Evolutionary conservation across 2,113 vertebrate genomes (phyloP).

Genomic region (Lophotis ruficrista): DNA sequence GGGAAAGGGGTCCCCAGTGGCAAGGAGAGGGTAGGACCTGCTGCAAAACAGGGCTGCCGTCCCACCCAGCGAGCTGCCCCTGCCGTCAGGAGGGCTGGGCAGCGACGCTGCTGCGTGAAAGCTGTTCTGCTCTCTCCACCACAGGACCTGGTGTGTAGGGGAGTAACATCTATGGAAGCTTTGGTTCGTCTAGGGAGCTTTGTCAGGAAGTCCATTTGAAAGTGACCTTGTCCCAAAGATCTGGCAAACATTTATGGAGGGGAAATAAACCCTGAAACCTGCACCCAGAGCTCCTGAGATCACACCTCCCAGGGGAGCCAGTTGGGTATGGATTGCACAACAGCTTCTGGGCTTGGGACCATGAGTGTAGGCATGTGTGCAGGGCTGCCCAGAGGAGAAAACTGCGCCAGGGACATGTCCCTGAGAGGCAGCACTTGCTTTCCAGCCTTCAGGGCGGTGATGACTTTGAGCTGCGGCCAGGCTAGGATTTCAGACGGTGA

Average conservation of each 20-base stretch:
- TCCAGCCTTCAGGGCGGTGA: conserved; percentile 25
- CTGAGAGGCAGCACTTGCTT: neutral
- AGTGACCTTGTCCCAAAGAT: conserved; percentile 18
- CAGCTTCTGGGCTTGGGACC: neutral
- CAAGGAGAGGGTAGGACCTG: neutral
- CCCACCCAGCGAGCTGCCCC: neutral
- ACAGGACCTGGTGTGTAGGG: neutral
- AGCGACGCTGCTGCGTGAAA: neutral
- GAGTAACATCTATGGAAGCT: neutral
- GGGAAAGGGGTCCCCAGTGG: neutral
- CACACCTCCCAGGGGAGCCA: neutral
- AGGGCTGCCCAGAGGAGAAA: neutral
- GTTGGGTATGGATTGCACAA: neutral
- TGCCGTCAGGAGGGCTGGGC: neutral
- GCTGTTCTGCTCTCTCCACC: neutral
- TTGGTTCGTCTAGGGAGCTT: neutral
- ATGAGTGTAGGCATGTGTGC: neutral
- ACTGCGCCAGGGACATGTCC: neutral
- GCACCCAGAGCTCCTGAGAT: neutral
- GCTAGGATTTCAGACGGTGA: conserved; percentile 5
- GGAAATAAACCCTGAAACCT: conserved; percentile 15
- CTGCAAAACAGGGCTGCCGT: neutral
- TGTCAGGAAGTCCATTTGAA: conserved; percentile 1
- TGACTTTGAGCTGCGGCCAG: neutral
- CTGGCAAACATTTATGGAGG: neutral